Evolutionary conservation across 2,113 vertebrate species (phyloP), one percentile per base, ranked within the genome.

Genomic region (Scytalopus superciliaris): DNA sequence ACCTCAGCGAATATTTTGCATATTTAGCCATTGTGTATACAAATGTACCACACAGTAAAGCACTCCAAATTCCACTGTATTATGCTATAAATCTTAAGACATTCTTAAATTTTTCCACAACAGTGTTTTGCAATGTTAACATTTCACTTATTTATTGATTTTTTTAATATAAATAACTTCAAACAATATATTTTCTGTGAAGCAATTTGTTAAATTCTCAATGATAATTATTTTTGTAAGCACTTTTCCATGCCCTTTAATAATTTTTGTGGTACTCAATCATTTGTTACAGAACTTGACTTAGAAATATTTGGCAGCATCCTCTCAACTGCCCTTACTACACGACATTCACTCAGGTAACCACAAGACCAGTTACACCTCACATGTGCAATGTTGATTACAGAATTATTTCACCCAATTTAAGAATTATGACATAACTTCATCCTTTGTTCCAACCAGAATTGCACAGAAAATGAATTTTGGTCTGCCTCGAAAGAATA

Each of bases 21-120:
- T 3, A 3, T 23, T 90, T 83, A 63, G 16, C 42, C 18, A 23
- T 22, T 0, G 0, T 33, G 9, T 82, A 81, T 78, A 66, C n/a
- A 56, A 52, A 64, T 9, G 1, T 14, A 53, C 3, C 50, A 53
- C 17, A 47, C 10, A 66, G 17, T 19, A 85, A 52, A 63, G 9
- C 22, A 7, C 45, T 35, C 19, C 33, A 42, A 63, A 53, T 35
- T 64, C 27, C 24, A 72, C 12, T 52, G 5, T 4, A 15, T 42
- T 19, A 82, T 22, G 12, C 27, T 55, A 50, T 30, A 84, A 55
- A 52, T 24, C 25, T 63, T 53, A 39, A 27, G 13, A 39, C 3
- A 22, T 25, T 16, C 91, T 12, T 84, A 57, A 64, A 16, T 79
- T 90, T 35, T 87, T 52, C 15, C n/a, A 83, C 31, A n/a, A 49